These are phyloP conservation scores for Anguilla marmorata DNA, from an alignment of 2,797 vertebrate genomes.

Conservation along the genomic window DNA sequence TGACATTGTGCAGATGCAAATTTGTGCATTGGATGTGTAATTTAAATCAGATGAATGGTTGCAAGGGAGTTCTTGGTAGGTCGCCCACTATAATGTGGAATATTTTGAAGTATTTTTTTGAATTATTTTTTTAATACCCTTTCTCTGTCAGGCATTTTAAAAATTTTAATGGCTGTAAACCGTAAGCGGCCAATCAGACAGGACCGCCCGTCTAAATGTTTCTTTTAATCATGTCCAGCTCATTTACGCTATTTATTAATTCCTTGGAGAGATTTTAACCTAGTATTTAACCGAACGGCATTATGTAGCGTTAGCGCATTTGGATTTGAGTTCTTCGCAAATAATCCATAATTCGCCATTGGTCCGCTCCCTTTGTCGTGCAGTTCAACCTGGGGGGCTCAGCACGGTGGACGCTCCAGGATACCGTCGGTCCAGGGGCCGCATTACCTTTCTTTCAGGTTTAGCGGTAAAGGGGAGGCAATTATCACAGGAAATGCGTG, in stretches of 20 bases:
- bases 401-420: neutral
- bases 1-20: conserved; percentile 57
- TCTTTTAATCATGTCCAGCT: neutral
- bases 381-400: neutral
- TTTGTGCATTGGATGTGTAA: conserved; percentile 54
- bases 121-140: neutral
- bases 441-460: neutral
- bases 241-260: neutral
- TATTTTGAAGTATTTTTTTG: neutral
- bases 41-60: conserved; percentile 49
- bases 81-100: conserved; percentile 18
- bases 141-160: neutral
- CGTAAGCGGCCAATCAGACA: neutral
- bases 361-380: neutral
- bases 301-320: neutral
- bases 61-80: conserved; percentile 37
- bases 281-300: neutral
- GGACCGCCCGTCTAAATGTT: neutral
- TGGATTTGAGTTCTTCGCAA: neutral
- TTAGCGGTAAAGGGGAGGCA: neutral
- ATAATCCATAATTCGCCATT: neutral
- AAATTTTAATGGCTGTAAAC: conserved; percentile 22
- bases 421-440: neutral
- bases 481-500: neutral
- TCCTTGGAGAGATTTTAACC: neutral